Evolutionary conservation across 2,113 vertebrate genomes (phyloP), one percentile per base, ranked within the genome.

Genomic region (Podarcis muralis): DNA sequence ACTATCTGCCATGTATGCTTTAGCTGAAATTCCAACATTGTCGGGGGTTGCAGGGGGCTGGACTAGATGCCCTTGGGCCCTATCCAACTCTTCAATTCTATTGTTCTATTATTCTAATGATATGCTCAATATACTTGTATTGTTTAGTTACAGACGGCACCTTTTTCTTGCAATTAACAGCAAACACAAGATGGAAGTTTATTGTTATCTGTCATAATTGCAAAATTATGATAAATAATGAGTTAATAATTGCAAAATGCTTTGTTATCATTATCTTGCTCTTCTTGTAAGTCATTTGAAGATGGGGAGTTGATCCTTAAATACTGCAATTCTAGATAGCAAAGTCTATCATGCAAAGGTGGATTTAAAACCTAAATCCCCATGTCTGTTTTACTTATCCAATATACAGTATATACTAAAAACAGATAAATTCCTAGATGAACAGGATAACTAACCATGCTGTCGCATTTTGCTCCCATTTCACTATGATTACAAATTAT

Each of bases 401-500:
- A 68, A 68, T 23, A 23, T 23, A 25, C 27, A 48, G 23, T 30
- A 22, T 25, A 12, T 8, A 66, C 35, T 43, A n/a, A 79, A 48
- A 85, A 62, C 13, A 79, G 48, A 18, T n/a, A 86, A 68, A 18
- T n/a, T 12, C 16, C 53, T 75, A 85, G 69, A 75, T 53, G 53
- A 57, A 62, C 18, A 20, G 59, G 59, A 62, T 62, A 62, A 62
- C 18, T 62, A 62, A 62, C 59, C 59, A 62, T 0, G 12, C 5
- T 83, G 20, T 35, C 12, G 5, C 3, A 32, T 68, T 69, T 37
- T n/a, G 59, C 25, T 68, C 27, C 43, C 71, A 37, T 68, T 32
- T 86, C 16, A 53, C 32, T 66, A 37, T 76, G 65, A 86, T 82
- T 76, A 86, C 82, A 86, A 74, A 62, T 69, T 30, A 78, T 59